Percentiles rank a stretch among this genome's conserved stretches.
Evolutionary conservation across 92 coral and sea anemone genomes (phyloP).

Genomic region (Metridium senile): DNA sequence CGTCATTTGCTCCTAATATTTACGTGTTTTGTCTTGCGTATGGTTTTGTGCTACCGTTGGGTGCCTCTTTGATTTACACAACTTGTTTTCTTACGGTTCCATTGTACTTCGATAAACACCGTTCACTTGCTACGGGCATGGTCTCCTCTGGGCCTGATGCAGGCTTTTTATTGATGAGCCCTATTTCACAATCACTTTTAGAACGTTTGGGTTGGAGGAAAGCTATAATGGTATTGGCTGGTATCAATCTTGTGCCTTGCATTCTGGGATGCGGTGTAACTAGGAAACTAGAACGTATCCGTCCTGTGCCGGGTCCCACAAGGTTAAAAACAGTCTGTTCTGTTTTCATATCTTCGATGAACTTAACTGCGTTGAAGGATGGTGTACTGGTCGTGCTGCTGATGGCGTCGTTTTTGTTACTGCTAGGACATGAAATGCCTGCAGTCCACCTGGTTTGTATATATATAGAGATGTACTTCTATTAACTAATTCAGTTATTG

Average conservation of each 20-base stretch:
- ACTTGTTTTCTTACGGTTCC: slow-evolving; percentile 19
- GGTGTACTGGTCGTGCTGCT: neutral
- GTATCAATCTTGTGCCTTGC: slow-evolving; percentile 14
- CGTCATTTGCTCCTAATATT: too few species aligned
- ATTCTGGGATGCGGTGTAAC: slow-evolving; percentile 19
- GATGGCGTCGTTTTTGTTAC: neutral
- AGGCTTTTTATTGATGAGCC: too few species aligned
- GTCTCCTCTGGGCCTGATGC: slow-evolving; percentile 61
- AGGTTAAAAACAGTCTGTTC: neutral
- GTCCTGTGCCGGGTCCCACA: neutral
- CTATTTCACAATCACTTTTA: too few species aligned
- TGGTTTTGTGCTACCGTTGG: slow-evolving; percentile 63
- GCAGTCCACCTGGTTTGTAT: neutral
- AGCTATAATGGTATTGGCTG: too few species aligned
- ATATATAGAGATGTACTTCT: too few species aligned
- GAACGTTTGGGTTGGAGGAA: too few species aligned
- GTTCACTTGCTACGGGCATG: slow-evolving; percentile 42
- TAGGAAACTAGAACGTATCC: neutral
- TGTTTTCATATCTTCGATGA: too few species aligned
- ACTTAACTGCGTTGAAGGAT: neutral
- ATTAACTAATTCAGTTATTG: too few species aligned
- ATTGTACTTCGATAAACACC: too few species aligned
- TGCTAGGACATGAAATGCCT: neutral
- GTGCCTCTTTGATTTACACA: slow-evolving; percentile 24
- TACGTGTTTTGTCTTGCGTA: too few species aligned